Evolutionary conservation across 2,113 vertebrate species (phyloP).

Genomic region (Anseranas semipalmata): DNA sequence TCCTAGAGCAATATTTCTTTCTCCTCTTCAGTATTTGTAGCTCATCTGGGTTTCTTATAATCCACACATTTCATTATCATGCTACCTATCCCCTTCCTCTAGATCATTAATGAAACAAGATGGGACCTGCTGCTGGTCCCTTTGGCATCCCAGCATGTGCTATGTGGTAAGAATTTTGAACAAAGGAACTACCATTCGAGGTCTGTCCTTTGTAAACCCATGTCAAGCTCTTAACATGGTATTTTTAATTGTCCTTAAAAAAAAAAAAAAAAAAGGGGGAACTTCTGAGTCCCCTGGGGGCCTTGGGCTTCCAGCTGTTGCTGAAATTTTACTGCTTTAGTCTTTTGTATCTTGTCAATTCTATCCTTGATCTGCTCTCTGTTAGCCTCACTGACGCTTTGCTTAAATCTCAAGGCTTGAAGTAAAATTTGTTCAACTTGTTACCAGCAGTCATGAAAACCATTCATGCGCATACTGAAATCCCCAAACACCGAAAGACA

Average conservation of each 20-base stretch:
- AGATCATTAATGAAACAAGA: not conserved
- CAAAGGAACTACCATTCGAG: not conserved
- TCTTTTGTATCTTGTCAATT: slow-evolving; percentile 1
- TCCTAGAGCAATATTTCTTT: not conserved
- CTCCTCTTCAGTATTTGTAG: not conserved
- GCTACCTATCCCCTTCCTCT: not conserved
- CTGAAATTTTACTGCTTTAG: slow-evolving; percentile 21
- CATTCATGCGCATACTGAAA: not conserved
- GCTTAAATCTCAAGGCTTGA: not conserved
- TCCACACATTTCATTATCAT: not conserved
- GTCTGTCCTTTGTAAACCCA: slow-evolving; percentile 53
- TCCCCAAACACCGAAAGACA: not conserved
- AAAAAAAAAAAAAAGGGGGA: not conserved
- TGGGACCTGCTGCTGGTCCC: not conserved
- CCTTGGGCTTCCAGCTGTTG: slow-evolving; percentile 49
- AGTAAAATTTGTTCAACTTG: slow-evolving; percentile 1
- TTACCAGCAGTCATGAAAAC: not conserved
- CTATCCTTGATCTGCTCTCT: slow-evolving; percentile 1
- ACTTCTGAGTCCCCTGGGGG: not conserved
- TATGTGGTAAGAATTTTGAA: not conserved
- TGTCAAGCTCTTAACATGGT: slow-evolving; percentile 8
- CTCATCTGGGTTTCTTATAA: not conserved
- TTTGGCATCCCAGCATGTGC: slow-evolving; percentile 23
- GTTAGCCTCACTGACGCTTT: not conserved
- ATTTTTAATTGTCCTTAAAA: slow-evolving; percentile 24